Conservation (phyloP, 2,888 invertebrate species). For the Mystacides longicornis region DNA sequence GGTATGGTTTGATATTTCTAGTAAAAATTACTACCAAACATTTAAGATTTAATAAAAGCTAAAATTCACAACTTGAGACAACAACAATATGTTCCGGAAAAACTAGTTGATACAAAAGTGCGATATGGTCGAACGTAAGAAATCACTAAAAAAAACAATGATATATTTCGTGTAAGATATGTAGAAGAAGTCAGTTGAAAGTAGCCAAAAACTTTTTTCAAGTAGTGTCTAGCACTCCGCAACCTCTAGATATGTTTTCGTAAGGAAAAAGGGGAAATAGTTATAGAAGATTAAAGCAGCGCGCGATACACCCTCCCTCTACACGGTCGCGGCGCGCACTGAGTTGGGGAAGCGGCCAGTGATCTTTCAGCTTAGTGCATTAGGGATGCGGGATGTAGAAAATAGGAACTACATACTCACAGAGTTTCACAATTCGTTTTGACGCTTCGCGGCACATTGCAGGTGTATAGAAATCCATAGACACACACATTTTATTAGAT, state of each 20-base stretch:
- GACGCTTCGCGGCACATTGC: background rate
- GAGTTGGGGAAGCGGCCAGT: background rate
- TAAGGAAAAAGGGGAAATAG: background rate
- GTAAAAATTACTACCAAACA: background rate
- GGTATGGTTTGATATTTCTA: background rate
- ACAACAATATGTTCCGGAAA: background rate
- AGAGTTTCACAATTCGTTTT: background rate
- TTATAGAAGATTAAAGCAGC: background rate
- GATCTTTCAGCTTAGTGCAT: constrained; percentile 2
- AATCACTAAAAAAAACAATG: background rate
- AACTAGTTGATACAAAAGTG: background rate
- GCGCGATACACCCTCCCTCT: background rate
- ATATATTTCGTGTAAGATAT: background rate
- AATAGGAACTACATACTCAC: too few species aligned
- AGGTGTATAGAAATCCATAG: background rate
- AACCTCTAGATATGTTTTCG: background rate
- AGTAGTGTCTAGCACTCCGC: background rate
- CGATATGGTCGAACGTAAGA: background rate
- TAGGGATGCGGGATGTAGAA: background rate
- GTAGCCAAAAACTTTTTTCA: background rate
- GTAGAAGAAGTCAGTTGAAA: too few species aligned
- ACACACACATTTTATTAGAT: background rate
- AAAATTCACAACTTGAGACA: background rate
- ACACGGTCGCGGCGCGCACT: background rate
- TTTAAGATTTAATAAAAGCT: background rate